Evolutionary conservation across 2,113 vertebrate genomes (phyloP), one percentile per base, ranked within the genome.

Genomic region (Phylloscopus trochiloides): DNA sequence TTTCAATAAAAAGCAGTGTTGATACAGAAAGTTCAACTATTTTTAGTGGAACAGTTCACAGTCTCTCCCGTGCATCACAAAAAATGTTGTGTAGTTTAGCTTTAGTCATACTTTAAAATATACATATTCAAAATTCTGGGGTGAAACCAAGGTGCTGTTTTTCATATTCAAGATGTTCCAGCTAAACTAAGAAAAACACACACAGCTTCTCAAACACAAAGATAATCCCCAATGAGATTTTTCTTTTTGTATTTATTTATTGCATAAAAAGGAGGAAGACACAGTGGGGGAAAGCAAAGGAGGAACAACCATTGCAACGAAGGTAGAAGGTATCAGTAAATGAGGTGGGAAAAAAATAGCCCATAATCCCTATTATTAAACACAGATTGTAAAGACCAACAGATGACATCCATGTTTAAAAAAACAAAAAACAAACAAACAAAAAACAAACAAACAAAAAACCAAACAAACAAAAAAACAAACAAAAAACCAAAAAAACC

Each of bases 101-200:
- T 83, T 59, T 91, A 92, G 54, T 81, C 22, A 22, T 62, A 77
- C 84, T 86, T 92, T 82, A 32, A 90, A 95, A 67, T 38, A 71
- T 1, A 48, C n/a, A 5, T 52, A 36, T 65, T 57, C 4, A 13
- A 50, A 92, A 77, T 47, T 81, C 65, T 5, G 2, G 31, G 43
- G 31, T 74, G n/a, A 94, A 94, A 73, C 17, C 31, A 86, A 86
- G 59, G 61, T 63, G 29, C 5, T 73, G 15, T 5, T 80, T 92
- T 92, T 70, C 55, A 50, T 80, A 80, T 71, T 73, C 51, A 36
- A 52, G 65, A 38, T 62, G 51, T 38, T 63, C 10, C 77, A 80
- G 18, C 10, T 80, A 47, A 77, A 66, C 24, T 18, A 59, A 31
- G 47, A 83, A 88, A 90, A 93, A 36, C 24, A 73, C 32, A 51